Evolutionary conservation across 2,888 invertebrate genomes (phyloP), one percentile per base, ranked within the genome.

Genomic region (Timema podura): DNA sequence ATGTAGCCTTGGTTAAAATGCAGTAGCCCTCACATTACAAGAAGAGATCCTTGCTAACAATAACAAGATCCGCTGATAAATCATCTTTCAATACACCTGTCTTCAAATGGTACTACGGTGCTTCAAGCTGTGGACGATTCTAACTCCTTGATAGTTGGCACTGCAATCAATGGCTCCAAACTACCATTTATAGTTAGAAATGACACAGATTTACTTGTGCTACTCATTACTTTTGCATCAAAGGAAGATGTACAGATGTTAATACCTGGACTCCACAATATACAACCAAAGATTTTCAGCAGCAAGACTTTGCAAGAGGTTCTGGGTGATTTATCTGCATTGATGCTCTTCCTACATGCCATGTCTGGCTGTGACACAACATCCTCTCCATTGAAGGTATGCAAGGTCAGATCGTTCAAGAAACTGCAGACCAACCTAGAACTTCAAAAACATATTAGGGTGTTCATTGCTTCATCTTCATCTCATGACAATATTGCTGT

Each of bases 291-390:
- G 13, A n/a, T 61, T 11, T 61, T 13, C 44, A 61, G 44, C 61
- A 30, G 44, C 13, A 61, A 61, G 45, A 0, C 7, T 44, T 61
- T 61, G n/a, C 61, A 61, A 61, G 13, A 61, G 9, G 44, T 2
- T 30, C n/a, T 61, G n/a, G 44, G 44, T 10, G 44, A 30, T 13
- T 44, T 61, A 11, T 10, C 5, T 9, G 30, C 9, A 30, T 10
- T 11, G 11, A 5, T 61, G 3, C 10, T 16, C 30, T 61, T 61
- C 8, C 44, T 61, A n/a, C 61, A 61, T n/a, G 44, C 61, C 10
- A 45, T 61, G 10, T 11, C 61, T 9, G 61, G 30, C 30, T 61
- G 61, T n/a, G 44, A 61, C n/a, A 61, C 61, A 16, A 61, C 61
- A 6, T 61, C 61, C 45, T 6, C 30, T 16, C 61, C n/a, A n/a